Percentiles rank a stretch among this genome's conserved stretches.
phyloP scores from a whole-genome alignment of 2,888 invertebrate genomes.

The Pterostichus niger region DNA sequence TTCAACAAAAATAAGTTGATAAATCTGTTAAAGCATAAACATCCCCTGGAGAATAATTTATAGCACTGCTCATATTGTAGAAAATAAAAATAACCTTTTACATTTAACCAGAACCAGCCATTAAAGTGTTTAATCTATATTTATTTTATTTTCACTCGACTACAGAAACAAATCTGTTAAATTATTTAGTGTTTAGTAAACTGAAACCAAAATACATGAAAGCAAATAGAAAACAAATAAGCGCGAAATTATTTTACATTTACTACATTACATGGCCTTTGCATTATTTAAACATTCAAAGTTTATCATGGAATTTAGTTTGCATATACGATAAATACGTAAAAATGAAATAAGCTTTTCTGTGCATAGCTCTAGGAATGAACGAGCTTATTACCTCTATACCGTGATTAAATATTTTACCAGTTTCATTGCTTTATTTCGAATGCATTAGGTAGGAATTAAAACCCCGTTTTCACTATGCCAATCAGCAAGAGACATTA shows the following conservation, averaged over 20 bases:
- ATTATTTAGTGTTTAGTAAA: neutral
- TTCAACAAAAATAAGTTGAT: too few species aligned
- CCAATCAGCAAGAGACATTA: neutral
- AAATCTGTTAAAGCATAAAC: too few species aligned
- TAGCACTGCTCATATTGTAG: too few species aligned
- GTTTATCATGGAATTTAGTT: too few species aligned
- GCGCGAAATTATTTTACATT: neutral
- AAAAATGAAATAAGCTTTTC: neutral
- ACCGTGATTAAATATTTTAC: slow-evolving; percentile 16
- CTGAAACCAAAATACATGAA: neutral
- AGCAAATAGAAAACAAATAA: slow-evolving; percentile 3
- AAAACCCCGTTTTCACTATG: too few species aligned
- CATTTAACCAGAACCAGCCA: too few species aligned
- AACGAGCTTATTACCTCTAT: neutral
- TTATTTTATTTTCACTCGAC: neutral
- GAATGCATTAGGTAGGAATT: neutral
- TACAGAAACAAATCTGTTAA: slow-evolving; percentile 1
- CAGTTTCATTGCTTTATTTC: neutral
- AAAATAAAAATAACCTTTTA: too few species aligned
- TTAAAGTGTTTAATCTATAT: too few species aligned
- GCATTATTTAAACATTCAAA: too few species aligned
- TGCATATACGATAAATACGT: neutral
- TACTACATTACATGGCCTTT: neutral
- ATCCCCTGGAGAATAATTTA: too few species aligned
- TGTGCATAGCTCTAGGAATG: neutral